Evolutionary conservation across 2,113 vertebrate genomes (phyloP).

Genomic region (Kryptolebias marmoratus): DNA sequence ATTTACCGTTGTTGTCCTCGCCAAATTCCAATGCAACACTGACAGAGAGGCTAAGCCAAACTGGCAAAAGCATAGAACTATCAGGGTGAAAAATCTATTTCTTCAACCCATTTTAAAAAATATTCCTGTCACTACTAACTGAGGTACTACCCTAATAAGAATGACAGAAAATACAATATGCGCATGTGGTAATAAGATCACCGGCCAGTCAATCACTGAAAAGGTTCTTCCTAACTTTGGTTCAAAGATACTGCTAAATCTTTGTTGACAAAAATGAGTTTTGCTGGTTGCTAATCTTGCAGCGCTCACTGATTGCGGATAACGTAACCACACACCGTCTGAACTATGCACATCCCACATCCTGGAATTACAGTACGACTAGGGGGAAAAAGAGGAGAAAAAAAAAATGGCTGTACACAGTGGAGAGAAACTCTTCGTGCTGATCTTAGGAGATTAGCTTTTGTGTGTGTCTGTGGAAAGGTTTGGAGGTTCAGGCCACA

Average conservation of each 20-base stretch:
- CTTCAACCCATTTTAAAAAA: conserved; percentile 20
- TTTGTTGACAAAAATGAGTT: conserved; percentile 56
- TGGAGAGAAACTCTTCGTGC: conserved; percentile 62
- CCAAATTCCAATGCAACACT: conserved; percentile 62
- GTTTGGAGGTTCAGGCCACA: conserved; percentile 79
- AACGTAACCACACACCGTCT: conserved; percentile 49
- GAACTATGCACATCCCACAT: conserved; percentile 59
- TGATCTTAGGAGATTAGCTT: conserved; percentile 68
- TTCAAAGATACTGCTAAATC: conserved; percentile 9
- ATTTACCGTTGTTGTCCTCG: conserved; percentile 46
- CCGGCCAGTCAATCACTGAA: conserved; percentile 47
- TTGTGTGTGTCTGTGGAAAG: conserved; percentile 71
- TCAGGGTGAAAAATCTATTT: conserved; percentile 49
- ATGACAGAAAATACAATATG: conserved; percentile 41
- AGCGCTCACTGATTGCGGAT: conserved; percentile 51
- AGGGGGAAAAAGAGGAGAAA: conserved; percentile 21
- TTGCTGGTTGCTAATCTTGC: conserved; percentile 65
- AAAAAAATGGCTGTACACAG: conserved; percentile 49
- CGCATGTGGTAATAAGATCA: conserved; percentile 51
- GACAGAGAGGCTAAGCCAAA: conserved; percentile 63
- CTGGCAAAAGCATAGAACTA: conserved; percentile 53
- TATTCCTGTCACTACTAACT: conserved; percentile 39
- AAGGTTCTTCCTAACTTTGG: conserved; percentile 29
- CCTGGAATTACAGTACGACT: conserved; percentile 61
- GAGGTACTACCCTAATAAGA: conserved; percentile 46